Percentiles rank a stretch among this genome's conserved stretches.
Evolutionary conservation across 35 echinoderm and acorn worm species (phyloP).

Genomic region (Diadema setosum): DNA sequence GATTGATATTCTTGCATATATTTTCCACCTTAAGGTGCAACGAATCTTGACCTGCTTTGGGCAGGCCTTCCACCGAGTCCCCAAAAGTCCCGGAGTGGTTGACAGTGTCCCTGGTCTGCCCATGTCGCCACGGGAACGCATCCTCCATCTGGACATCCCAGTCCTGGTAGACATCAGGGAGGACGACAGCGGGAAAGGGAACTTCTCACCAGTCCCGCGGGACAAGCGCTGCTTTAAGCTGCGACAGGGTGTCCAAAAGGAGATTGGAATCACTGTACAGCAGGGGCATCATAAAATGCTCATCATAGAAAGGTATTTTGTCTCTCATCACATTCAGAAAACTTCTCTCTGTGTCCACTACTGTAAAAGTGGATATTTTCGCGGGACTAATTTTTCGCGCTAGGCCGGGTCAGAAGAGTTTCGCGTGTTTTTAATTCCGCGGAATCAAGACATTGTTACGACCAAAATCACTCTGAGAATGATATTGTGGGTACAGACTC

Average conservation of each 20-base stretch:
- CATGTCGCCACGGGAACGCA: conserved; percentile 33
- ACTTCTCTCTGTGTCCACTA: too few relatives aligned
- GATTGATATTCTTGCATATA: too few relatives aligned
- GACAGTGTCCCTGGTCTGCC: conserved; percentile 60
- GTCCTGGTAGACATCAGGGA: conserved; percentile 91
- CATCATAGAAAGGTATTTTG: conserved; percentile 80
- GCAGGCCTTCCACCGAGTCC: conserved; percentile 86
- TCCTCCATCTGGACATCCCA: conserved; percentile 69
- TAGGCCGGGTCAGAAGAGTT: too few relatives aligned
- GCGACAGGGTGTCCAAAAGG: conserved; percentile 79
- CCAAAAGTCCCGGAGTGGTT: conserved; percentile 74
- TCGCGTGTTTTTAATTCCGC: too few relatives aligned
- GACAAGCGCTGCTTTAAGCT: conserved; percentile 95
- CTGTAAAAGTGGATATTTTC: too few relatives aligned
- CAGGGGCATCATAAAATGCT: conserved; percentile 61
- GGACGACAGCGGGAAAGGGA: conserved; percentile 88
- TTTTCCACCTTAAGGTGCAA: conserved; percentile 57
- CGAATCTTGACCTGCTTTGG: conserved; percentile 89
- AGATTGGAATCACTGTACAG: conserved; percentile 79
- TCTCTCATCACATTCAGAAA: neutral
- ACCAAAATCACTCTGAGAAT: too few relatives aligned
- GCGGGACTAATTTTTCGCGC: too few relatives aligned
- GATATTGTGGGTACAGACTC: too few relatives aligned
- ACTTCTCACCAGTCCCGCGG: conserved; percentile 68
- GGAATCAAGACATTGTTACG: too few relatives aligned